Conservation (phyloP, 1,140 invertebrate genomes). For the Drosophila tropicalis region DNA sequence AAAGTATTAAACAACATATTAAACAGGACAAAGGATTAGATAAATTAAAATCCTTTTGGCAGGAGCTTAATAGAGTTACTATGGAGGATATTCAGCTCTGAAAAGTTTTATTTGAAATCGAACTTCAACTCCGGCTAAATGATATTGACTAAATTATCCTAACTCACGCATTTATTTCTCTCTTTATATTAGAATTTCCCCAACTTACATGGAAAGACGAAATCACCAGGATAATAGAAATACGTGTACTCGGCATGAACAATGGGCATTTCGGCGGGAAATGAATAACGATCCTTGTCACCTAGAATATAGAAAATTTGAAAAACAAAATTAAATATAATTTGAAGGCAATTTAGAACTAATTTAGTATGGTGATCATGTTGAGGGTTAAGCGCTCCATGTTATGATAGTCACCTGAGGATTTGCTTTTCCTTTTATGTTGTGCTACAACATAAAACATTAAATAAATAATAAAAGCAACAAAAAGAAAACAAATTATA, state of each 20-base stretch:
- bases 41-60: too few species aligned
- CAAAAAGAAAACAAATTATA: constrained; percentile 33
- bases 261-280: constrained; percentile 94
- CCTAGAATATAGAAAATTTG: constrained; percentile 84
- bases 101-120: too few species aligned
- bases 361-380: not conserved
- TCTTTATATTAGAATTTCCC: not conserved
- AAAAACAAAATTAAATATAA: not conserved
- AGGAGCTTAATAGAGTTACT: too few species aligned
- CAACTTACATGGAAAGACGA: constrained; percentile 93
- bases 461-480: constrained; percentile 51
- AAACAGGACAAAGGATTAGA: too few species aligned
- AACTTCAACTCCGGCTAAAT: too few species aligned
- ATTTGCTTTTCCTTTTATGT: constrained; percentile 84
- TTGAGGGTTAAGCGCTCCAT: not conserved
- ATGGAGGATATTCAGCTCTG: too few species aligned
- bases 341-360: constrained; percentile 7
- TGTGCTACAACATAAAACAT: constrained; percentile 82
- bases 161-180: too few species aligned
- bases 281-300: constrained; percentile 91
- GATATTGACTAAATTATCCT: too few species aligned
- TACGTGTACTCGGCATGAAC: constrained; percentile 98
- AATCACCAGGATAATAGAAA: constrained; percentile 98
- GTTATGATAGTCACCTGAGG: constrained; percentile 76
- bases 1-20: too few species aligned